Percentiles rank a stretch among this genome's conserved stretches.
Conservation (phyloP, 2,888 invertebrate genomes). For the Platynereis dumerilii region DNA sequence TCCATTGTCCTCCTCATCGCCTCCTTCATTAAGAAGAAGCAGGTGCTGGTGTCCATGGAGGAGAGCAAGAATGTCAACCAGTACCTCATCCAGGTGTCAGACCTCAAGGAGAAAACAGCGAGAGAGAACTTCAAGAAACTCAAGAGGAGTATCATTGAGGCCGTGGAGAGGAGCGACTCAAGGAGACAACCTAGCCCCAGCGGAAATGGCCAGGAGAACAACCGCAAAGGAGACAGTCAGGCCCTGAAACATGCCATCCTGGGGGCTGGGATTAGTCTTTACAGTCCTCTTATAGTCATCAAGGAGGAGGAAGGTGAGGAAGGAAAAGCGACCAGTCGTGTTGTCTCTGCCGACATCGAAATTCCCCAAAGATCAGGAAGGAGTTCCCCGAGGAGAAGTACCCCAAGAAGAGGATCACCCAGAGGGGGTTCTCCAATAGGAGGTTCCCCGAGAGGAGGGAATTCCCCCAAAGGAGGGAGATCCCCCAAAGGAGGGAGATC, state of each 20-base stretch:
- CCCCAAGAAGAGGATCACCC: too few species aligned
- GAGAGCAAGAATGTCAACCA: slow-evolving; percentile 40
- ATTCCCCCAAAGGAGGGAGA: too few species aligned
- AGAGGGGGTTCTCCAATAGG: too few species aligned
- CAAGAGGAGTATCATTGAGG: slow-evolving; percentile 31
- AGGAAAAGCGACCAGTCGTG: too few species aligned
- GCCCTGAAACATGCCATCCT: neutral
- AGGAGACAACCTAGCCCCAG: neutral
- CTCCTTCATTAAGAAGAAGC: slow-evolving; percentile 53
- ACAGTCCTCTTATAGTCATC: neutral
- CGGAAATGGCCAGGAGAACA: neutral
- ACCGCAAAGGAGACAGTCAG: neutral
- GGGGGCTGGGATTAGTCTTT: slow-evolving; percentile 1
- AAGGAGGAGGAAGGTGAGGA: too few species aligned
- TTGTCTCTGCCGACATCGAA: too few species aligned
- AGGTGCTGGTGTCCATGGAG: slow-evolving; percentile 1
- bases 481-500: too few species aligned
- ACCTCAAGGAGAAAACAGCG: slow-evolving; percentile 37
- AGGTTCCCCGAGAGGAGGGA: too few species aligned
- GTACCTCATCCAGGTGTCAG: slow-evolving; percentile 40
- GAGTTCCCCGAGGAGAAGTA: too few species aligned
- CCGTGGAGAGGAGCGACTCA: slow-evolving; percentile 3
- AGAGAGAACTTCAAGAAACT: slow-evolving; percentile 35
- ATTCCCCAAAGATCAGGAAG: too few species aligned
- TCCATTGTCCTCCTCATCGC: slow-evolving; percentile 62